Base-by-base conservation (phyloP, 2,888 invertebrate genomes). In the Micoletzkya japonica region DNA sequence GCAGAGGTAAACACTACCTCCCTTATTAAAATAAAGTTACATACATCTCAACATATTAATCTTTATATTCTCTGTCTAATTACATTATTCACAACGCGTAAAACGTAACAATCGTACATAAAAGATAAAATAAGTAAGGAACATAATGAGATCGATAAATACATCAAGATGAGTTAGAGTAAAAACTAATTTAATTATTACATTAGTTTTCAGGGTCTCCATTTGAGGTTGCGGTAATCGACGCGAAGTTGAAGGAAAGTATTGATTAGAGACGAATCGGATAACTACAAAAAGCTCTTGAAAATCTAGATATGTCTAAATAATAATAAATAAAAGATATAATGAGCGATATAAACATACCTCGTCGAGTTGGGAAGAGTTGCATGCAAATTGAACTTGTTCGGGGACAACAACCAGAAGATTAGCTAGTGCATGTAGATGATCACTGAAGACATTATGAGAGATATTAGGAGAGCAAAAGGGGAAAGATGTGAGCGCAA, bases 181-280 rank as follows among this genome's bases (percentile, higher is more conserved):
- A 7, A 17, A 28, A 7, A 10, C n/a, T 56, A 66, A 10, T 0
- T 36, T 20, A 50, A 54, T 64, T 24, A 36, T 20, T 64, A 4
- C 44, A 2, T 3, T 32, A 20, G 26, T 37, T 57, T 58, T n/a
- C n/a, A 58, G 28, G 68, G 68, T 44, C 57, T 34, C 57, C 68
- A 58, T 50, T 54, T 52, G 28, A 71, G 66, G 37, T 52, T 60
- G 36, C 94, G 94, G 88, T 92, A 95, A 88, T 98, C 97, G 4
- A 92, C 91, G 72, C 98, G 90, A 36, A 96, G 89, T 87, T 95
- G 95, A 79, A 98, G 93, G 87, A 97, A 97, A 87, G 91, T 94
- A 78, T 92, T 90, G 39, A 97, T 89, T 75, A 95, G 92, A 0
- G 92, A 91, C 78, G 92, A 91, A 86, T 97, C 97, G 86, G 64